Percentiles rank a stretch among this genome's conserved stretches.
Evolutionary conservation across 2,113 vertebrate genomes (phyloP).

Genomic region (Serilophus lunatus): DNA sequence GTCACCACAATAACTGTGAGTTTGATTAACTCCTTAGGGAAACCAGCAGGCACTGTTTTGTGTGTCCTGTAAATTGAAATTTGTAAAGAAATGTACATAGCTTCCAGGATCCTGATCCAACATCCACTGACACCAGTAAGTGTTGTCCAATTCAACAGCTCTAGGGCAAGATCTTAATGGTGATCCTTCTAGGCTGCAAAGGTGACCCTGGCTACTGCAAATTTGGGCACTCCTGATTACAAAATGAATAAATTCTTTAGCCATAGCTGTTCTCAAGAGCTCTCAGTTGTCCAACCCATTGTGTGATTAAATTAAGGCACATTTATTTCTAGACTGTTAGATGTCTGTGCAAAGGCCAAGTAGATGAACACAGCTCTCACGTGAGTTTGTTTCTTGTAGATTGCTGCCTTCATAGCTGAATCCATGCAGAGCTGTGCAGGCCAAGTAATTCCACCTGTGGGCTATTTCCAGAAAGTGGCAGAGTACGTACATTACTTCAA

Average conservation of each 20-base stretch:
- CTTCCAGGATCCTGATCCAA: background rate
- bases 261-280: background rate
- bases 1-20: background rate
- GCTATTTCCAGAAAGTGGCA: constrained; percentile 97
- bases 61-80: background rate
- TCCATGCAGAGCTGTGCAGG: constrained; percentile 98
- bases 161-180: background rate
- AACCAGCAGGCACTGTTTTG: background rate
- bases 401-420: constrained; percentile 96
- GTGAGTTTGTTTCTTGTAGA: constrained; percentile 81
- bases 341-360: constrained; percentile 7
- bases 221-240: constrained; percentile 46
- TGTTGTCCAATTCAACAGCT: background rate
- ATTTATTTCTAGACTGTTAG: background rate
- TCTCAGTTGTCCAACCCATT: background rate
- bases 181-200: background rate
- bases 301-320: background rate
- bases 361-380: constrained; percentile 42
- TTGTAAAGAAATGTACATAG: background rate
- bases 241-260: background rate
- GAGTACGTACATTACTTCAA: constrained; percentile 83
- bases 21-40: background rate
- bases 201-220: constrained; percentile 14
- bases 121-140: background rate
- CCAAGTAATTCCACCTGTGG: constrained; percentile 92